phyloP scores from a whole-genome alignment of 2,888 invertebrate genomes.

The Catotricha subobsoleta region DNA sequence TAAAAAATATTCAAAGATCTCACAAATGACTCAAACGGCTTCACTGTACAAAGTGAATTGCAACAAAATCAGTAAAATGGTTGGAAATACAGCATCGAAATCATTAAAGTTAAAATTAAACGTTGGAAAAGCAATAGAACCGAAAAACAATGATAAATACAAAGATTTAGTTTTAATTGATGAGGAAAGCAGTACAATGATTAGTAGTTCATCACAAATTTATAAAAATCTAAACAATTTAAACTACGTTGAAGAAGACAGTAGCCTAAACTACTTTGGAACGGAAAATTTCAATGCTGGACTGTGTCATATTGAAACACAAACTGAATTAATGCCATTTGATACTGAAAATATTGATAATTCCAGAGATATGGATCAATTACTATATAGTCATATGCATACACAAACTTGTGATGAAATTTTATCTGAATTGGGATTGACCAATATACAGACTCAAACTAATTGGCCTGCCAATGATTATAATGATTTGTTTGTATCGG shows the following conservation, averaged over 20 bases:
- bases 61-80: background rate
- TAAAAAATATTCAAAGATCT: too few species aligned
- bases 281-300: conserved; percentile 1
- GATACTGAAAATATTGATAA: conserved; percentile 17
- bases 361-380: conserved; percentile 22
- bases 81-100: background rate
- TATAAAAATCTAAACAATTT: conserved; percentile 11
- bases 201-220: background rate
- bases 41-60: too few species aligned
- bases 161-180: conserved; percentile 4
- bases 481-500: conserved; percentile 36
- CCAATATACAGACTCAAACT: conserved; percentile 47
- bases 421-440: conserved; percentile 35
- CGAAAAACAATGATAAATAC: background rate
- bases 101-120: background rate
- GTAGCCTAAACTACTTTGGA: conserved; percentile 13
- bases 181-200: conserved; percentile 1
- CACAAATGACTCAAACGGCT: conserved; percentile 1
- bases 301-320: conserved; percentile 40
- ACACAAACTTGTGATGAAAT: conserved; percentile 39
- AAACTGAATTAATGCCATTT: conserved; percentile 31
- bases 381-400: conserved; percentile 30
- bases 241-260: conserved; percentile 21
- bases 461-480: conserved; percentile 31
- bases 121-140: background rate